A percentile compares a stretch with the other conserved stretches of the same genome.
Conservation (phyloP, 2,113 vertebrate species). For the Psittacus erithacus region DNA sequence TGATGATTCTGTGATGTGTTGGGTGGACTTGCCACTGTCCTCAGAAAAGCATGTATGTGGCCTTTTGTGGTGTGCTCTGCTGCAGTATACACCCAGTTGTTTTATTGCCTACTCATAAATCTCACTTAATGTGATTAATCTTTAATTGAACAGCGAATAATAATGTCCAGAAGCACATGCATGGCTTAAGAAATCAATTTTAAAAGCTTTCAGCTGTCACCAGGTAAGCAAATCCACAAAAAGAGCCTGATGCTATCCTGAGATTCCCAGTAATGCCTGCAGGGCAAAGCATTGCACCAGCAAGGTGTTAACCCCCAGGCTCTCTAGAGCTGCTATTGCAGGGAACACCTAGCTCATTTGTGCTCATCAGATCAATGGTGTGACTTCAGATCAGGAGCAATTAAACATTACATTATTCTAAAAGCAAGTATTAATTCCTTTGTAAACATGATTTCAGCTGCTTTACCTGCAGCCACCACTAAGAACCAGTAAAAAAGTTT, state of each 20-base stretch:
- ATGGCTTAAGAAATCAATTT: fast-evolving
- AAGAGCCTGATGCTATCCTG: fast-evolving
- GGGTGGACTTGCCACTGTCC: fast-evolving
- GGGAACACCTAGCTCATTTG: fast-evolving
- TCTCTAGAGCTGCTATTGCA: not conserved
- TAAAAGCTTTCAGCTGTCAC: fast-evolving
- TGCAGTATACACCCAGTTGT: fast-evolving
- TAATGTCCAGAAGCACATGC: not conserved
- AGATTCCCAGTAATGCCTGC: fast-evolving
- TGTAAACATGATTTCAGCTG: fast-evolving
- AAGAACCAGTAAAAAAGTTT: not conserved
- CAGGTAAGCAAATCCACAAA: not conserved
- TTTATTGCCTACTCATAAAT: fast-evolving
- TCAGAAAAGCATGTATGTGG: fast-evolving
- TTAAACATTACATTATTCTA: not conserved
- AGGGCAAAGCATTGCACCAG: fast-evolving
- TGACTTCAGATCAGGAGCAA: not conserved
- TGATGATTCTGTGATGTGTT: not conserved
- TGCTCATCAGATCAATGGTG: not conserved
- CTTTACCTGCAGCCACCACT: not conserved
- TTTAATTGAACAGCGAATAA: not conserved
- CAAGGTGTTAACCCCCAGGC: fast-evolving
- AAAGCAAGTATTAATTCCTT: not conserved
- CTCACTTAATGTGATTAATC: fast-evolving
- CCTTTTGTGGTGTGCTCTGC: fast-evolving